Percentiles rank a stretch among this genome's conserved stretches.
phyloP scores from a whole-genome alignment of 1,140 invertebrate genomes.

The Trachymyrmex cornetzi region DNA sequence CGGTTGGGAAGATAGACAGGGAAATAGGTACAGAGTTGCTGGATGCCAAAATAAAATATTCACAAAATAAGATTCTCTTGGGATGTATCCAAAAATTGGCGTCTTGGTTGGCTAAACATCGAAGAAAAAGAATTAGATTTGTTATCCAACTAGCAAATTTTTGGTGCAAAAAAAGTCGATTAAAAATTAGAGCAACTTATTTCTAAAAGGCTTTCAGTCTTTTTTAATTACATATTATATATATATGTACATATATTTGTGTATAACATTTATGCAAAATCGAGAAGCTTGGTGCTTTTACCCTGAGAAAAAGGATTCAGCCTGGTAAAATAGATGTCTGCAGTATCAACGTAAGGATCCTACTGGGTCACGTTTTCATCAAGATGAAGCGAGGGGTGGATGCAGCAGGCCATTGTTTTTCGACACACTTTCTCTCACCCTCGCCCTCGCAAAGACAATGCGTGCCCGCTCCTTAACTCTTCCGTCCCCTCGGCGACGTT shows the following conservation, averaged over 20 bases:
- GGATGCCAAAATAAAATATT: conserved; percentile 61
- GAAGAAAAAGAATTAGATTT: background rate
- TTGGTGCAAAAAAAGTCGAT: background rate
- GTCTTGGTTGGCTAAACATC: background rate
- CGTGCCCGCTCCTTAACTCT: conserved; percentile 69
- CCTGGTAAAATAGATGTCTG: conserved; percentile 59
- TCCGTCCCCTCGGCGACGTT: conserved; percentile 50
- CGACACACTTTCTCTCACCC: conserved; percentile 74
- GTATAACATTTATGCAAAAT: background rate
- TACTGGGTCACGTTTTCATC: conserved; percentile 80
- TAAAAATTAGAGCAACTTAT: background rate
- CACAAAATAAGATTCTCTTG: conserved; percentile 43
- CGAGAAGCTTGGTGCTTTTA: background rate
- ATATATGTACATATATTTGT: background rate
- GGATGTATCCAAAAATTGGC: conserved; percentile 9
- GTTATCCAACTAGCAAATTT: background rate
- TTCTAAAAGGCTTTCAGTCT: background rate
- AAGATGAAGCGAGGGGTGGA: conserved; percentile 41
- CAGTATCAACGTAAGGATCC: conserved; percentile 58
- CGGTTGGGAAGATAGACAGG: conserved; percentile 65
- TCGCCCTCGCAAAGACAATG: conserved; percentile 70
- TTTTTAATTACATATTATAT: background rate
- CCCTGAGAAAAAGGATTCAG: background rate
- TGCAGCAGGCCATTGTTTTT: conserved; percentile 76
- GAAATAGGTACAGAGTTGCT: conserved; percentile 69